phyloP scores from a whole-genome alignment of 2,113 vertebrate species.

The Microtus pennsylvanicus region DNA sequence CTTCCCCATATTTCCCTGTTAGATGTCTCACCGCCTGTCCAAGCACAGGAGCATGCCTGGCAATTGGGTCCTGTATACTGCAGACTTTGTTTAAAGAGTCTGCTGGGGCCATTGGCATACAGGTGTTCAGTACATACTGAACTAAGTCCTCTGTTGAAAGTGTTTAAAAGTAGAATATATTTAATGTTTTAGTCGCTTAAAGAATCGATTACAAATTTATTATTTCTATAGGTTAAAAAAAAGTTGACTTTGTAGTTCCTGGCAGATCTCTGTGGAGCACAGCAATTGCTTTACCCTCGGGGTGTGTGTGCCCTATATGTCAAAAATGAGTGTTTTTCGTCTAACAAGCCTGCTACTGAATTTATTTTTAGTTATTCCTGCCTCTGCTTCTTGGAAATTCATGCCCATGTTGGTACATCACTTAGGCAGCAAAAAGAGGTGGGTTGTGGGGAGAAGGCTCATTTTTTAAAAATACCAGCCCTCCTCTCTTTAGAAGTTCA shows the following conservation, averaged over 20 bases:
- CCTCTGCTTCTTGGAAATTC: slow-evolving; percentile 71
- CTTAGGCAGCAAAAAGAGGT: not conserved
- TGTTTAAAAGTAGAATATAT: slow-evolving; percentile 60
- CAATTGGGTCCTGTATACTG: not conserved
- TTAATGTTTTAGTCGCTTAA: slow-evolving; percentile 57
- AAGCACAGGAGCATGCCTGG: slow-evolving; percentile 63
- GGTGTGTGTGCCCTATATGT: not conserved
- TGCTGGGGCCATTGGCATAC: slow-evolving; percentile 24
- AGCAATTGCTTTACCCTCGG: slow-evolving; percentile 52
- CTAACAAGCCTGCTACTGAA: slow-evolving; percentile 65
- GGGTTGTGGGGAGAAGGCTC: not conserved
- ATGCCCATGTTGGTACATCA: slow-evolving; percentile 59
- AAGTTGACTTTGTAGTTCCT: slow-evolving; percentile 54
- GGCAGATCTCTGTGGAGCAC: slow-evolving; percentile 28
- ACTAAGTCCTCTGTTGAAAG: slow-evolving; percentile 36
- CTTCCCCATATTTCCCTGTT: not conserved
- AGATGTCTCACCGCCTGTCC: not conserved
- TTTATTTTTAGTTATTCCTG: slow-evolving; percentile 79
- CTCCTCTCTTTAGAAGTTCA: not conserved
- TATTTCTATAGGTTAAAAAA: slow-evolving; percentile 55
- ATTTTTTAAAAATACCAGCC: slow-evolving; percentile 49
- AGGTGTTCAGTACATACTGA: slow-evolving; percentile 62
- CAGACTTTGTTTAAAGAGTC: slow-evolving; percentile 30
- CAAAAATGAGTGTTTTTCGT: slow-evolving; percentile 73
- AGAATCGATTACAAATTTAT: slow-evolving; percentile 53